Evolutionary conservation across 2,113 vertebrate genomes (phyloP), one percentile per base, ranked within the genome.

Genomic region (Emydura subglobosa): DNA sequence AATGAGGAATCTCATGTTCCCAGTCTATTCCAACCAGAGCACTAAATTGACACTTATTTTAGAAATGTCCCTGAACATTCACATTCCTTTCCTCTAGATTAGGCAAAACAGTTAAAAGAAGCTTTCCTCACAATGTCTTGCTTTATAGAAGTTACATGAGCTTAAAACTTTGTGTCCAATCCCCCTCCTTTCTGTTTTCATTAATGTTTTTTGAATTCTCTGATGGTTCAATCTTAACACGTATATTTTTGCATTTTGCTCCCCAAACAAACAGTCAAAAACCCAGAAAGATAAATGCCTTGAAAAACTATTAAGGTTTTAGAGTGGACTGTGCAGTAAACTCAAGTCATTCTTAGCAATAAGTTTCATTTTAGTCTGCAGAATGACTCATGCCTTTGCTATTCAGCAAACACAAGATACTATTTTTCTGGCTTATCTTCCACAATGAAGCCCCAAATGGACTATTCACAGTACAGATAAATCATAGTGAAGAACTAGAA

Each of bases 381-480:
- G 57, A 68, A 80, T 93, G 86, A 95, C 57, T 96, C 88, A 89
- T 31, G 31, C 34, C 34, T 89, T 91, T 86, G 50, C 29, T 79
- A 86, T 91, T 80, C 81, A 89, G 51, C 85, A 87, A 82, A 93
- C 39, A 25, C 76, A 65, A 74, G 84, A n/a, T 1, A 11, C 5
- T 55, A 1, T 68, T 24, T 25, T 82, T 91, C 88, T 81, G 68
- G 54, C 42, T 27, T 11, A 9, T 47, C 25, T 74, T 76, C 80
- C 68, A 39, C 53, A 87, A n/a, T 49, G 55, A 87, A 85, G 13
- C 24, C 42, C 74, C 12, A 47, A 12, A 87, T 14, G 9, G 2
- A 4, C 29, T 92, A n/a, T 51, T 22, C 31, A 12, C 29, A 50
- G 49, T 5, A 1, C 80, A 76, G 49, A 88, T 89, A 24, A 7